phyloP scores from a whole-genome alignment of 2,888 invertebrate species.

The Tiphia femorata region DNA sequence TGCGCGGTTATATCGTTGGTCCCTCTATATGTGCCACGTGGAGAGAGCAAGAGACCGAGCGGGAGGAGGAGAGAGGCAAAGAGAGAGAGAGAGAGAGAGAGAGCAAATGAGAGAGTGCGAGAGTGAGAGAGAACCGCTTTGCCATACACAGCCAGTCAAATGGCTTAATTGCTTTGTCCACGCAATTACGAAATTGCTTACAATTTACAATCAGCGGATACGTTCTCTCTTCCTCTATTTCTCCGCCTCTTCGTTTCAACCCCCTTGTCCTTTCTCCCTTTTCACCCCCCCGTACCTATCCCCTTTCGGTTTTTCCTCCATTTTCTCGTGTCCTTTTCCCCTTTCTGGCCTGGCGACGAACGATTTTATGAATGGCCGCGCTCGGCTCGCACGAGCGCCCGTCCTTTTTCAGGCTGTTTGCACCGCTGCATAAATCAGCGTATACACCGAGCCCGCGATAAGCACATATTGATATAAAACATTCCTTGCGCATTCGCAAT shows the following conservation, averaged over 20 bases:
- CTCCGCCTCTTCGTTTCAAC: neutral
- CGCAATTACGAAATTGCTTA: constrained; percentile 65
- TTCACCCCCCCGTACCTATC: constrained; percentile 24
- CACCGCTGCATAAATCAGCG: constrained; percentile 38
- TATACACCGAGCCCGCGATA: constrained; percentile 10
- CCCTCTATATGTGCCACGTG: constrained; percentile 50
- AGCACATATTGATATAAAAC: constrained; percentile 28
- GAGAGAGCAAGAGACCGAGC: constrained; percentile 16
- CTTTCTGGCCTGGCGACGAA: neutral
- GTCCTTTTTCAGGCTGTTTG: constrained; percentile 39
- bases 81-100: neutral
- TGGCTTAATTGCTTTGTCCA: constrained; percentile 64
- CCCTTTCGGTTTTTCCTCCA: constrained; percentile 41
- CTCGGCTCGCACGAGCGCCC: constrained; percentile 2
- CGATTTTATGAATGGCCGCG: constrained; percentile 49
- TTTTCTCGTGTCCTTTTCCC: too few relatives aligned
- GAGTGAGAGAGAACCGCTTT: constrained; percentile 28
- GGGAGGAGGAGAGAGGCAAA: neutral
- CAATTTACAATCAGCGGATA: constrained; percentile 59
- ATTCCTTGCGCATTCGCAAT: constrained; percentile 27
- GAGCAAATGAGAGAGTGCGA: neutral
- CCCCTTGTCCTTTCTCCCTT: neutral
- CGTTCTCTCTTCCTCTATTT: constrained; percentile 3
- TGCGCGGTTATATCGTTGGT: constrained; percentile 53
- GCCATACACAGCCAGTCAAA: constrained; percentile 56